These are phyloP conservation scores for Heliothis virescens DNA, from an alignment of 1,140 invertebrate species.

Conservation along the genomic window DNA sequence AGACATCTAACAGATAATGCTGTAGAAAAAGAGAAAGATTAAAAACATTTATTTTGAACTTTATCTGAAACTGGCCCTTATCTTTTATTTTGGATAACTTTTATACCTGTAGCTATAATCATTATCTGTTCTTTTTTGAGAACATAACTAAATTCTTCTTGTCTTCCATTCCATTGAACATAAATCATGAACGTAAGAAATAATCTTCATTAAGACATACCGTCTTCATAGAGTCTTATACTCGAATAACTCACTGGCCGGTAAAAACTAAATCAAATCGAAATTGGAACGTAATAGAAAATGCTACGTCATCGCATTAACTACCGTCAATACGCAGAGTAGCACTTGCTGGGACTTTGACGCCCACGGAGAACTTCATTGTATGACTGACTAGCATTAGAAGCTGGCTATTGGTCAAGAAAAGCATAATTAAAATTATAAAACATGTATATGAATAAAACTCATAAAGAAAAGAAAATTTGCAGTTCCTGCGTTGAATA, in stretches of 20 bases:
- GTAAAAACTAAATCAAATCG: constrained; percentile 32
- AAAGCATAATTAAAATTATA: not conserved
- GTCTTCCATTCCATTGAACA: too few species aligned
- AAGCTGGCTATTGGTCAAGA: not conserved
- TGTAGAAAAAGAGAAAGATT: too few species aligned
- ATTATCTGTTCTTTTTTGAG: too few species aligned
- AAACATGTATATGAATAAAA: too few species aligned
- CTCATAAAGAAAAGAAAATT: too few species aligned
- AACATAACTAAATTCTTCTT: too few species aligned
- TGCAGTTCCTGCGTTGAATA: too few species aligned
- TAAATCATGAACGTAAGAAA: not conserved
- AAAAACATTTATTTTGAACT: too few species aligned
- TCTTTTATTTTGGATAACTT: too few species aligned
- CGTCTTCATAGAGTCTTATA: not conserved
- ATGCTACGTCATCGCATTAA: constrained; percentile 20
- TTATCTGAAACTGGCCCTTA: too few species aligned
- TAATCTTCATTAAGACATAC: not conserved
- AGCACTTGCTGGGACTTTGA: not conserved
- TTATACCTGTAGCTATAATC: too few species aligned
- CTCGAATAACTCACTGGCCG: not conserved
- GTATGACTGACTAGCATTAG: not conserved
- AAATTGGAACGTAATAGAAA: constrained; percentile 30
- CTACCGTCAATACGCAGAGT: constrained; percentile 20
- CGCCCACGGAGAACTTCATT: constrained; percentile 6
- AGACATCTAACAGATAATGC: too few species aligned